Evolutionary conservation across 2,113 vertebrate species (phyloP), one percentile per base, ranked within the genome.

Genomic region (Tragelaphus imberbis): DNA sequence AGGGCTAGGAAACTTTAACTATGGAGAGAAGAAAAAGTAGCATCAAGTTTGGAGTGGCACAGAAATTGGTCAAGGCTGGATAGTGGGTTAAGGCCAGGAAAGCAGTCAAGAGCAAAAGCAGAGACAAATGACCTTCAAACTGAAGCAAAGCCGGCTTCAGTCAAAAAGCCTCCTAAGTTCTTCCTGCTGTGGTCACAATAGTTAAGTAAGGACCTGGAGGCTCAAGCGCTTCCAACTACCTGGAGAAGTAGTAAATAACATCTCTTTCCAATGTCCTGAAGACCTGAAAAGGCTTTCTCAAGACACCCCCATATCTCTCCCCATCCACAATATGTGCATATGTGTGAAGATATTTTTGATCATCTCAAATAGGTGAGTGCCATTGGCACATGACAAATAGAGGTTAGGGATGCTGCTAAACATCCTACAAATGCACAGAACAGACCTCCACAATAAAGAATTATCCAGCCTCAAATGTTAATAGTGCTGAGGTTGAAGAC

Each of bases 91-190:
- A 53, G 40, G 95, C 55, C 88, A 88, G 49, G 51, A 84, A 85
- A 94, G 85, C 88, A 92, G 68, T 88, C 53, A 95, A 95, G n/a
- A 90, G 96, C 91, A 93, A 91, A 96, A 96, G 97, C 96, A 94
- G 55, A 90, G 61, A 84, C 28, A 84, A 93, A 90, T 0, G 0
- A 94, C 25, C 91, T 63, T 90, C 55, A 89, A 91, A 95, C 7
- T 10, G 51, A 91, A n/a, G 90, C 65, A 97, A 90, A 97, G 90
- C 65, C 94, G 84, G 77, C 61, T 81, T 88, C 6, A 27, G 15
- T 81, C 28, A 36, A 79, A 95, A 94, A 53, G 47, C 53, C 59
- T 68, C 36, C 84, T 25, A 81, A 63, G 49, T 7, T 49, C 84
- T 82, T 89, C 68, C 61, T 51, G 44, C 55, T 36, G 14, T 1